A percentile compares a stretch with the other conserved stretches of the same genome.
Conservation (phyloP, 2,888 invertebrate species). For the Tridacna gigas region DNA sequence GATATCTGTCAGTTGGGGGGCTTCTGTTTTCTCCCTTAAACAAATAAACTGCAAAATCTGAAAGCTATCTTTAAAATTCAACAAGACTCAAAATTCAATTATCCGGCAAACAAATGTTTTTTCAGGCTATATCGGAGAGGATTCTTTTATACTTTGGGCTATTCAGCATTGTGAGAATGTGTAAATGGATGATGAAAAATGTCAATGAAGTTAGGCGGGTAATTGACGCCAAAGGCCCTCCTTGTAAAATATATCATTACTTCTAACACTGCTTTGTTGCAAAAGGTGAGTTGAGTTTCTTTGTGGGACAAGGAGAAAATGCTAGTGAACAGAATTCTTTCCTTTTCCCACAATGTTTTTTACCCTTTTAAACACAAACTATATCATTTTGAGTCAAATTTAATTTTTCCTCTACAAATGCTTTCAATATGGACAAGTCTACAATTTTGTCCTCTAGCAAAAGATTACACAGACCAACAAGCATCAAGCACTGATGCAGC, state of each 20-base stretch:
- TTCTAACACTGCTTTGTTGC: background rate
- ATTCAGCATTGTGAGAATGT: background rate
- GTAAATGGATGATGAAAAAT: background rate
- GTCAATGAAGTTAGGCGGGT: conserved; percentile 1
- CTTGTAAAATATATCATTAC: conserved; percentile 25
- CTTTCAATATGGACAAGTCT: no score
- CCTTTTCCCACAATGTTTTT: no score
- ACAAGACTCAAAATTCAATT: background rate
- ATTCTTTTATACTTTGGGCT: background rate
- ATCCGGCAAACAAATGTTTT: background rate
- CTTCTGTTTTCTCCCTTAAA: conserved; percentile 26
- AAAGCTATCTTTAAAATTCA: background rate
- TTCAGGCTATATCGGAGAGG: background rate
- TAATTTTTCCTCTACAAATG: no score
- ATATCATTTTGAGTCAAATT: no score
- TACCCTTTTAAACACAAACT: no score
- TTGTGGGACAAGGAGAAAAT: no score
- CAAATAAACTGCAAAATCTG: background rate
- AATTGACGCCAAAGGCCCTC: conserved; percentile 16
- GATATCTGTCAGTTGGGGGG: conserved; percentile 46
- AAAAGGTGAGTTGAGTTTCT: no score
- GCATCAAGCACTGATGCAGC: no score
- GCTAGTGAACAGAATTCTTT: no score
- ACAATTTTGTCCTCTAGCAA: no score
- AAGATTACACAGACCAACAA: no score